phyloP scores from a whole-genome alignment of 2,888 invertebrate genomes.

The Nymphalis polychloros region DNA sequence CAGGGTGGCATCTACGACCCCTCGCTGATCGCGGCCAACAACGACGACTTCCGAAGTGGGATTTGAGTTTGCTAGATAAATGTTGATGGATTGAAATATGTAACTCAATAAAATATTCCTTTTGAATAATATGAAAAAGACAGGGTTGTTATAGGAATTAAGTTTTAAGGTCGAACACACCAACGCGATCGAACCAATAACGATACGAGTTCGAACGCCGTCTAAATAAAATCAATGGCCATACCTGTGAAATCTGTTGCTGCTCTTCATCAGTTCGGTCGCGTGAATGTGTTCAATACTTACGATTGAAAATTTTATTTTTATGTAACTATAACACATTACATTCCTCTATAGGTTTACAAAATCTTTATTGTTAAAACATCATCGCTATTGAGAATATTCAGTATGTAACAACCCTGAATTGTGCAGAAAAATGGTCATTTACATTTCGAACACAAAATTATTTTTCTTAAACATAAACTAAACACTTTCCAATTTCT shows the following conservation, averaged over 20 bases:
- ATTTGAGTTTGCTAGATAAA: conserved; percentile 44
- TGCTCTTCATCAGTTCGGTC: background rate
- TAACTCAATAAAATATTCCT: background rate
- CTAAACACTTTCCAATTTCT: too few relatives aligned
- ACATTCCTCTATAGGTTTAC: conserved; percentile 9
- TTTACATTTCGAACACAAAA: too few relatives aligned
- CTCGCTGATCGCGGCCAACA: conserved; percentile 41
- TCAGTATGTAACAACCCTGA: conserved; percentile 10
- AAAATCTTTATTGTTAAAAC: background rate
- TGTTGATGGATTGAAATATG: background rate
- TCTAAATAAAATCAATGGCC: background rate
- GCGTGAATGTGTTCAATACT: background rate
- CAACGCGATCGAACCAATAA: too few relatives aligned
- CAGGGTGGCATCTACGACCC: conserved; percentile 58
- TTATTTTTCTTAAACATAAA: too few relatives aligned
- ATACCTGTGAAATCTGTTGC: background rate
- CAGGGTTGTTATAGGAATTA: conserved; percentile 15
- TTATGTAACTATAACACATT: conserved; percentile 2
- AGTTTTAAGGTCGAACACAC: conserved; percentile 2
- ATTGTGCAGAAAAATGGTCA: too few relatives aligned
- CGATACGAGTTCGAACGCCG: background rate
- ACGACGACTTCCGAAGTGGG: conserved; percentile 49
- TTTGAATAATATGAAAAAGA: conserved; percentile 3
- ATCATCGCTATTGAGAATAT: background rate
- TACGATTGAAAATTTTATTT: background rate